A percentile compares a stretch with the other conserved stretches of the same genome.
These are phyloP conservation scores for Acheta domesticus DNA, from an alignment of 2,888 invertebrate species.

Conservation along the genomic window DNA sequence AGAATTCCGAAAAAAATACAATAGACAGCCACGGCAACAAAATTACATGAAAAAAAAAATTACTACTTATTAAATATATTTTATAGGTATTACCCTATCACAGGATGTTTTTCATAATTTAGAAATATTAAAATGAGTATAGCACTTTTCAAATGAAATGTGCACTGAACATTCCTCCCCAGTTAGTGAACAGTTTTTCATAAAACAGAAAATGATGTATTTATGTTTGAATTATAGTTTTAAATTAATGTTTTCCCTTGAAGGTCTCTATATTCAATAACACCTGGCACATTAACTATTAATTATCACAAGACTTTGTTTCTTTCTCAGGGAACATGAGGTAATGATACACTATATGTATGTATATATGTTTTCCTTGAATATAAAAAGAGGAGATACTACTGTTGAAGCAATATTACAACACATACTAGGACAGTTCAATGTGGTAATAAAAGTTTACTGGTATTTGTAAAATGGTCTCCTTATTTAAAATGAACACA, in stretches of 20 bases:
- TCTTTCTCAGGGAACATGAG: constrained; percentile 1
- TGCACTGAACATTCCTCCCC: too few species aligned
- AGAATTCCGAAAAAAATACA: not conserved
- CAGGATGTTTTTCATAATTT: too few species aligned
- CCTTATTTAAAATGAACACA: not conserved
- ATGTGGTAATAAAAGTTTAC: not conserved
- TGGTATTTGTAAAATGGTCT: not conserved
- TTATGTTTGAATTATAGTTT: too few species aligned
- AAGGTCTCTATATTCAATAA: not conserved
- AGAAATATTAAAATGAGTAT: too few species aligned
- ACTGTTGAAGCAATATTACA: not conserved
- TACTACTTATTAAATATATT: too few species aligned
- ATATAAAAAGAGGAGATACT: not conserved
- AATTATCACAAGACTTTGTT: constrained; percentile 18
- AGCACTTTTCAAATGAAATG: too few species aligned
- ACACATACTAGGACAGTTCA: constrained; percentile 18
- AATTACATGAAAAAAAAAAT: too few species aligned
- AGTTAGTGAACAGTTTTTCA: too few species aligned
- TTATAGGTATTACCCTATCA: too few species aligned
- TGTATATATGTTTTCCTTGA: not conserved
- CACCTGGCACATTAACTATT: not conserved
- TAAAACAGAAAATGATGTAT: too few species aligned
- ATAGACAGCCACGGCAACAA: too few species aligned
- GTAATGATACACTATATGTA: not conserved
- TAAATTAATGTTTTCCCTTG: too few species aligned